Conservation (phyloP, 2,113 vertebrate species). For the Cisticola juncidis region DNA sequence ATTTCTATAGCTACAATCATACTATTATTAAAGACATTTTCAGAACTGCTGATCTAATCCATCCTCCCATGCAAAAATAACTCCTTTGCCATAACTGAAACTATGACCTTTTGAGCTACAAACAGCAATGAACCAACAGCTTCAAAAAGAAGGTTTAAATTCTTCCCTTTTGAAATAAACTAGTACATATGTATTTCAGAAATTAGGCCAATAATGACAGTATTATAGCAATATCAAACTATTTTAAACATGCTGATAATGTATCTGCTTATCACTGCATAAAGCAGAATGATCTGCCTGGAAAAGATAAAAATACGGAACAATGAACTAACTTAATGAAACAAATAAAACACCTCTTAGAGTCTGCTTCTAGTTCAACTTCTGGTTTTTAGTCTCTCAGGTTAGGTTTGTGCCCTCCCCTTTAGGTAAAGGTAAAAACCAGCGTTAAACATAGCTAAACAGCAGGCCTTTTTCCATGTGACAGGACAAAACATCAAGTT, state of each 20-base stretch:
- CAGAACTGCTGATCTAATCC: background rate
- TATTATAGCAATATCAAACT: background rate
- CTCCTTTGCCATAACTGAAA: background rate
- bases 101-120: background rate
- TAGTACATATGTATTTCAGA: background rate
- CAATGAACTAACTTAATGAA: background rate
- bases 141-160: background rate
- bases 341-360: background rate
- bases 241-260: background rate
- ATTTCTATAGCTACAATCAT: background rate
- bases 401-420: background rate
- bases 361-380: background rate
- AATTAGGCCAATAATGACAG: background rate
- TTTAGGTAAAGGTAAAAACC: background rate
- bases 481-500: background rate
- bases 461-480: background rate
- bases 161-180: background rate
- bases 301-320: background rate
- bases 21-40: background rate
- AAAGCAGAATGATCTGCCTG: background rate
- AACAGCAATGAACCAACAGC: background rate
- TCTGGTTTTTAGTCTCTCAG: background rate
- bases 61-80: background rate
- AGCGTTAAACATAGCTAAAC: background rate
- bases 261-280: background rate